Conservation (phyloP, 1,140 invertebrate species). For the Anagrus nilaparvatae region DNA sequence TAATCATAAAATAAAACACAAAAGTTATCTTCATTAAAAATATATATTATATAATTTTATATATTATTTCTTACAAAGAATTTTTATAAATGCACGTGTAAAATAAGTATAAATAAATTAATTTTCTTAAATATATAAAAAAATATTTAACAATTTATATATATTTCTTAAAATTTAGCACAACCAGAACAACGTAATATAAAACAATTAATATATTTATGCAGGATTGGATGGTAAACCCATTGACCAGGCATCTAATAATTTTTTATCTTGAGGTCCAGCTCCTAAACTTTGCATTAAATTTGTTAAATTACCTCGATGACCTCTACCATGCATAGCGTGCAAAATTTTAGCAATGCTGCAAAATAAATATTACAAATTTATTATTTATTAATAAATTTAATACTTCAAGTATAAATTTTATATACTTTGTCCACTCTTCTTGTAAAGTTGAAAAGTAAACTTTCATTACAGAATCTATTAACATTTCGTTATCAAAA, state of each 20-base stretch:
- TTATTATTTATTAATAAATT: constrained; percentile 2
- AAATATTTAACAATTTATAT: too few species aligned
- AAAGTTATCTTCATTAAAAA: too few species aligned
- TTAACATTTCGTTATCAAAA: constrained; percentile 36
- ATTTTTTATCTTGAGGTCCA: constrained; percentile 35
- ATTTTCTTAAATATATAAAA: too few species aligned
- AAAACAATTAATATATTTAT: too few species aligned
- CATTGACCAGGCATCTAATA: constrained; percentile 38
- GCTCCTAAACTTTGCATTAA: constrained; percentile 40
- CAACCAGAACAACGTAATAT: too few species aligned
- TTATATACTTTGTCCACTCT: constrained; percentile 40
- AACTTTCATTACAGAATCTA: constrained; percentile 32
- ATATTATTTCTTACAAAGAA: too few species aligned
- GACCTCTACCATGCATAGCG: constrained; percentile 32
- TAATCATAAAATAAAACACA: too few species aligned
- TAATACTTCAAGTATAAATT: not conserved
- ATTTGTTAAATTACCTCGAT: constrained; percentile 28
- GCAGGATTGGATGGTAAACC: constrained; percentile 36
- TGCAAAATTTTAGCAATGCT: constrained; percentile 38
- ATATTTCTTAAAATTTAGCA: too few species aligned
- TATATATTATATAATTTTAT: too few species aligned
- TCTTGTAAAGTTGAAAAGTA: constrained; percentile 39
- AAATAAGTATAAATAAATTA: too few species aligned
- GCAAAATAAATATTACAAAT: constrained; percentile 15
- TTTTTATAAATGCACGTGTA: too few species aligned